phyloP scores from a whole-genome alignment of 2,113 vertebrate genomes.

The Odocoileus hemionus region DNA sequence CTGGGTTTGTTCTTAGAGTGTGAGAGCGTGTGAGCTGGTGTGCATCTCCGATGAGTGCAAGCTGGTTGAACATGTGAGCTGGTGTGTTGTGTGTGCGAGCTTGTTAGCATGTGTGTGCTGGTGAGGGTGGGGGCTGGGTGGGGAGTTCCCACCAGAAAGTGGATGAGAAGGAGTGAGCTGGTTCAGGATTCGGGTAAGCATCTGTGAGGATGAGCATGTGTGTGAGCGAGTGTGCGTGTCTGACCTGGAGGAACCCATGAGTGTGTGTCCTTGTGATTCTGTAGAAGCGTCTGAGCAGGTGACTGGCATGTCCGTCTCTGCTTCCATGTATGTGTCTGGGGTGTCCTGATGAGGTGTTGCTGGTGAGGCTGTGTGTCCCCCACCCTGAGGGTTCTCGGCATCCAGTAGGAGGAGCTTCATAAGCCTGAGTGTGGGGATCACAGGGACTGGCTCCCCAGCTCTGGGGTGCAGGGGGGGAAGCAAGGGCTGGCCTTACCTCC shows the following conservation, averaged over 20 bases:
- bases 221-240: background rate
- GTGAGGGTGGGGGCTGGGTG: no score
- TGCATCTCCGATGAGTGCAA: background rate
- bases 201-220: background rate
- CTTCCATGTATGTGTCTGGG: background rate
- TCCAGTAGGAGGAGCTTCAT: background rate
- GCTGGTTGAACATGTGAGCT: background rate
- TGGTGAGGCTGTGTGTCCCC: background rate
- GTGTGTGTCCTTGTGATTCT: background rate
- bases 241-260: background rate
- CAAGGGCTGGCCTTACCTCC: background rate
- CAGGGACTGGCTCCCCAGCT: background rate
- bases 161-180: background rate
- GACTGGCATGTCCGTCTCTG: background rate
- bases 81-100: background rate
- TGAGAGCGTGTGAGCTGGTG: background rate
- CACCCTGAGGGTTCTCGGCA: fast-evolving
- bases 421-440: background rate
- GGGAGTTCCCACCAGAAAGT: background rate
- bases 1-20: background rate
- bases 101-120: background rate
- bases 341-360: background rate
- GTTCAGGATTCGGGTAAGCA: background rate
- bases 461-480: no score
- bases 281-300: background rate